phyloP scores from a whole-genome alignment of 2,888 invertebrate species.

The Fragum sueziense region DNA sequence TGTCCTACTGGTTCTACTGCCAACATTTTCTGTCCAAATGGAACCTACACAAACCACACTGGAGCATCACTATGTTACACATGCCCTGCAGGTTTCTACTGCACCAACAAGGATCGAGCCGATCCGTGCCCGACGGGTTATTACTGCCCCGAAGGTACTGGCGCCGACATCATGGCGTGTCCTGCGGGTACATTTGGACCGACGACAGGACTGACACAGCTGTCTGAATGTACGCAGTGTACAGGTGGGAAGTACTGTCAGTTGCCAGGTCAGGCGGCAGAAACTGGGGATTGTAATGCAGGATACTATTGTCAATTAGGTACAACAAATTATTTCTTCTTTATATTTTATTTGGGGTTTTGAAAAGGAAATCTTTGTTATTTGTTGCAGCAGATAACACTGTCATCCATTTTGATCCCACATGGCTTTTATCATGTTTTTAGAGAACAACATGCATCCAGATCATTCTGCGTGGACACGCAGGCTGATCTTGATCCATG shows the following conservation, averaged over 20 bases:
- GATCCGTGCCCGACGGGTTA: slow-evolving; percentile 75
- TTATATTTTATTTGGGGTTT: too few species aligned
- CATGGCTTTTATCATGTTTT: too few species aligned
- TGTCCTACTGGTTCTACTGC: slow-evolving; percentile 74
- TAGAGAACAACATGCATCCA: too few species aligned
- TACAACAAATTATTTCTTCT: too few species aligned
- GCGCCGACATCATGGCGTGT: slow-evolving; percentile 78
- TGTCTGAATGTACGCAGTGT: slow-evolving; percentile 78
- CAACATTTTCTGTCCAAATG: slow-evolving; percentile 77
- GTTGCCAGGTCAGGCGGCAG: slow-evolving; percentile 66
- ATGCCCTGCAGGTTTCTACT: slow-evolving; percentile 79
- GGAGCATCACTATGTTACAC: slow-evolving; percentile 76
- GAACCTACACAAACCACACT: slow-evolving; percentile 80
- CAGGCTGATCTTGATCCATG: too few species aligned
- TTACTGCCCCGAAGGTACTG: slow-evolving; percentile 78
- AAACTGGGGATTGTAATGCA: slow-evolving; percentile 73
- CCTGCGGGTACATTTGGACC: slow-evolving; percentile 80
- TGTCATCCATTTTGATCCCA: too few species aligned
- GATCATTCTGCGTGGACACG: too few species aligned
- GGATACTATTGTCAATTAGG: slow-evolving; percentile 79
- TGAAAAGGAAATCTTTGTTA: too few species aligned
- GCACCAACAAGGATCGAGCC: slow-evolving; percentile 76
- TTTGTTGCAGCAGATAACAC: too few species aligned
- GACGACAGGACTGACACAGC: slow-evolving; percentile 64
- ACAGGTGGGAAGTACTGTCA: slow-evolving; percentile 79